These are phyloP conservation scores for Clunio marinus DNA, from an alignment of 2,888 invertebrate species.

Conservation along the genomic window DNA sequence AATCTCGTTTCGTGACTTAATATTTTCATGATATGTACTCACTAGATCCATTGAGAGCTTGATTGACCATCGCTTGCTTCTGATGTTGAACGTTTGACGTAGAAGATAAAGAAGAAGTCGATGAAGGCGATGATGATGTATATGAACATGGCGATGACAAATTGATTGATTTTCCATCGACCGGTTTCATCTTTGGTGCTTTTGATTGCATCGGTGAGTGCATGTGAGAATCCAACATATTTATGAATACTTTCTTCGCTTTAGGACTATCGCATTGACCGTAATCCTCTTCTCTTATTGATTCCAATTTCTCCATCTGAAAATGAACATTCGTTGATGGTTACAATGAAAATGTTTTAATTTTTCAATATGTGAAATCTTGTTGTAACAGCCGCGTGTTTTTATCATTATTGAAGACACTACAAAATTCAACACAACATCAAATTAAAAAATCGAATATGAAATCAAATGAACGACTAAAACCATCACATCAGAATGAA, in stretches of 20 bases:
- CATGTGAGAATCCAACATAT: conserved; percentile 25
- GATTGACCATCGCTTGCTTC: conserved; percentile 14
- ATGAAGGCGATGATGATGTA: conserved; percentile 26
- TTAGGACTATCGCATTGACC: conserved; percentile 34
- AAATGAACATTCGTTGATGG: not conserved
- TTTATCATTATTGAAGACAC: too few relatives aligned
- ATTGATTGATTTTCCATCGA: conserved; percentile 29
- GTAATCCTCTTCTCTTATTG: conserved; percentile 16
- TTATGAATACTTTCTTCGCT: conserved; percentile 33
- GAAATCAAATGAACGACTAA: too few relatives aligned
- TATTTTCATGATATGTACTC: conserved; percentile 53
- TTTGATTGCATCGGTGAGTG: conserved; percentile 13
- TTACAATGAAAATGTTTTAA: too few relatives aligned
- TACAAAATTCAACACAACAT: too few relatives aligned
- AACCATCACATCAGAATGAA: too few relatives aligned
- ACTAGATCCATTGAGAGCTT: conserved; percentile 61
- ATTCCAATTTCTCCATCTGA: conserved; percentile 23
- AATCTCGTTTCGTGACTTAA: too few relatives aligned
- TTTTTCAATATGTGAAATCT: too few relatives aligned
- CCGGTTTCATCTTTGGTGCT: not conserved
- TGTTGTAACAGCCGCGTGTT: too few relatives aligned
- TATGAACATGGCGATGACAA: conserved; percentile 34
- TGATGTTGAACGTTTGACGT: conserved; percentile 31
- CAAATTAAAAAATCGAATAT: too few relatives aligned
- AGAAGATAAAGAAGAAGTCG: conserved; percentile 35